Conservation (phyloP, 2,113 vertebrate genomes). For the Ascaphus truei region DNA sequence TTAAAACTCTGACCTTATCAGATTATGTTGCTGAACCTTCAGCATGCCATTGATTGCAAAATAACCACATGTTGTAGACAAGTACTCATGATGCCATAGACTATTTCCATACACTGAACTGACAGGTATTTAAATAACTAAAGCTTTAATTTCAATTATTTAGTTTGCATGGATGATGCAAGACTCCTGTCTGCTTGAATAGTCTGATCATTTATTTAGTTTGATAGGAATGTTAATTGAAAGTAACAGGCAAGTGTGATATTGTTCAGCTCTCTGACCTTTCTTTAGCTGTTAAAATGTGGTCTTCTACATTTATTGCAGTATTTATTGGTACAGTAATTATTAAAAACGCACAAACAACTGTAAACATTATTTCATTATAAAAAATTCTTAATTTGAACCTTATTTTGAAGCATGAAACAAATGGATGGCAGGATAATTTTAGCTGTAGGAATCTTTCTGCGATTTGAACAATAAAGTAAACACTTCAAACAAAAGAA, state of each 20-base stretch:
- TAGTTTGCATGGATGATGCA: constrained; percentile 54
- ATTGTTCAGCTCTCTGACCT: constrained; percentile 45
- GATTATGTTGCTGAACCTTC: constrained; percentile 44
- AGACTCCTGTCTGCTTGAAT: constrained; percentile 52
- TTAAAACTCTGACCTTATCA: constrained; percentile 49
- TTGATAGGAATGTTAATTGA: constrained; percentile 66
- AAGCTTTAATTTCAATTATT: constrained; percentile 59
- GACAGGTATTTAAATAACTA: constrained; percentile 51
- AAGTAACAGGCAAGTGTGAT: constrained; percentile 57
- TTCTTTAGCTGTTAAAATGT: constrained; percentile 33
- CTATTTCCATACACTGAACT: constrained; percentile 43
- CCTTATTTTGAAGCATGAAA: constrained; percentile 1
- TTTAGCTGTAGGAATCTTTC: constrained; percentile 38
- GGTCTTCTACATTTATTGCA: constrained; percentile 16
- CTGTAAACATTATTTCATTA: background rate
- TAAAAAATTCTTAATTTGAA: background rate
- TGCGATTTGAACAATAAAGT: constrained; percentile 39
- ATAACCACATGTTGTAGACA: constrained; percentile 44
- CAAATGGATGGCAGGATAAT: background rate
- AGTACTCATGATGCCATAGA: constrained; percentile 42
- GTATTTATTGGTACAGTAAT: background rate
- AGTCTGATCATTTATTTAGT: constrained; percentile 56
- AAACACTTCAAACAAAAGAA: constrained; percentile 45
- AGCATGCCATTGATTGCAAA: constrained; percentile 44
- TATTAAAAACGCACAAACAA: background rate